phyloP scores from a whole-genome alignment of 1,140 invertebrate species.

The Lasioglossum albipes region DNA sequence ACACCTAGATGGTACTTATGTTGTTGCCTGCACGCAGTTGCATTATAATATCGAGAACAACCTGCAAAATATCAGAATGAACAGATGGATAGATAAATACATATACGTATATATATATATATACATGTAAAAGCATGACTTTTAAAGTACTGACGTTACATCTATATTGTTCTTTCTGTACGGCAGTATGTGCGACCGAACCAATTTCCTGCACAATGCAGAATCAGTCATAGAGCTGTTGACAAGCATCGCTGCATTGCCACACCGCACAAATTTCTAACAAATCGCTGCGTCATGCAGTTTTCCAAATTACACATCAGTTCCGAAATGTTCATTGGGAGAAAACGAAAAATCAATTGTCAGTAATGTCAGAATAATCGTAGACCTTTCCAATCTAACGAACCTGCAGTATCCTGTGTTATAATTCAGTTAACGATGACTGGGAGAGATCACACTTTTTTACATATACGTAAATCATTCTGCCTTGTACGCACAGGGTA shows the following conservation, averaged over 20 bases:
- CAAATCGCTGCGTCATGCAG: conserved; percentile 34
- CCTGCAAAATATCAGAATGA: conserved; percentile 45
- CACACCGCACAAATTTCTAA: conserved; percentile 50
- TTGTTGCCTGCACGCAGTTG: conserved; percentile 51
- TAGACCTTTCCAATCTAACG: conserved; percentile 64
- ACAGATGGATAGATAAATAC: conserved; percentile 50
- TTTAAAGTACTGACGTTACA: conserved; percentile 41
- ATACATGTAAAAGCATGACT: conserved; percentile 44
- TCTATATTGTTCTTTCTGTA: conserved; percentile 52
- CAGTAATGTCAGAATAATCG: conserved; percentile 43
- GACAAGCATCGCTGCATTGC: conserved; percentile 46
- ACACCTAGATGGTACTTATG: conserved; percentile 64
- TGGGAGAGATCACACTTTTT: conserved; percentile 45
- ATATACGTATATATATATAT: conserved; percentile 30
- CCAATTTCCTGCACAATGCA: conserved; percentile 44
- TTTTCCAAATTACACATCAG: conserved; percentile 62
- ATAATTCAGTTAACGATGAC: conserved; percentile 39
- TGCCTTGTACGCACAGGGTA: conserved; percentile 35
- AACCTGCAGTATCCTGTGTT: conserved; percentile 26
- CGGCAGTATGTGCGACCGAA: conserved; percentile 42
- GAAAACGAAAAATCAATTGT: conserved; percentile 41
- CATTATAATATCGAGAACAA: conserved; percentile 54
- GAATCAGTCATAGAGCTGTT: conserved; percentile 50
- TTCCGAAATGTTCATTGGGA: conserved; percentile 43
- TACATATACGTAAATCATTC: conserved; percentile 35